Evolutionary conservation across 2,797 vertebrate genomes (phyloP).

Genomic region (Clarias fuscus): DNA sequence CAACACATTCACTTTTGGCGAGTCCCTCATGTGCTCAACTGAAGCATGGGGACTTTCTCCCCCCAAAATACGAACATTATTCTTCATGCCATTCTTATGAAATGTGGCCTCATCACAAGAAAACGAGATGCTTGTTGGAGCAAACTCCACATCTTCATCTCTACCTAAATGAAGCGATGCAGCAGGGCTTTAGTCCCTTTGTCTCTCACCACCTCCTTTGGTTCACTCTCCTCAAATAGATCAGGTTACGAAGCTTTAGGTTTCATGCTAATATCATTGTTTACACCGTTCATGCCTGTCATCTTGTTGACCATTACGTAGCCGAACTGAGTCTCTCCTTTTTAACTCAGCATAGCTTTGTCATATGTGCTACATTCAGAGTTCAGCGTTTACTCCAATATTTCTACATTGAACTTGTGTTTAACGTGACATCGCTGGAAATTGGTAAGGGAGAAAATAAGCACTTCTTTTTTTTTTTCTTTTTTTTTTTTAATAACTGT

Average conservation of each 20-base stretch:
- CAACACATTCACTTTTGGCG: no score
- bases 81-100: no score
- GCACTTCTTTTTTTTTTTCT: not conserved
- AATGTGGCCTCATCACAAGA: no score
- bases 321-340: not conserved
- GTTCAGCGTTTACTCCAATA: not conserved
- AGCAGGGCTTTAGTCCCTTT: constrained; percentile 9
- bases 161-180: not conserved
- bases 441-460: constrained; percentile 1
- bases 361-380: not conserved
- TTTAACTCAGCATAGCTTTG: not conserved
- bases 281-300: not conserved
- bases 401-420: not conserved
- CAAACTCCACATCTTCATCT: no score
- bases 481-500: no score
- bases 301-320: not conserved
- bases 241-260: constrained; percentile 14
- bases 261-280: constrained; percentile 1
- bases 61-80: no score
- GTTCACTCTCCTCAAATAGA: constrained; percentile 1
- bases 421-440: constrained; percentile 3
- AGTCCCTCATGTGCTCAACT: no score
- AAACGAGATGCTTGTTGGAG: no score
- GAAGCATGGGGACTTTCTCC: no score
- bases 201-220: not conserved